A percentile compares a stretch with the other conserved stretches of the same genome.
phyloP scores from a whole-genome alignment of 2,113 vertebrate genomes.

The Toxotes jaculatrix region DNA sequence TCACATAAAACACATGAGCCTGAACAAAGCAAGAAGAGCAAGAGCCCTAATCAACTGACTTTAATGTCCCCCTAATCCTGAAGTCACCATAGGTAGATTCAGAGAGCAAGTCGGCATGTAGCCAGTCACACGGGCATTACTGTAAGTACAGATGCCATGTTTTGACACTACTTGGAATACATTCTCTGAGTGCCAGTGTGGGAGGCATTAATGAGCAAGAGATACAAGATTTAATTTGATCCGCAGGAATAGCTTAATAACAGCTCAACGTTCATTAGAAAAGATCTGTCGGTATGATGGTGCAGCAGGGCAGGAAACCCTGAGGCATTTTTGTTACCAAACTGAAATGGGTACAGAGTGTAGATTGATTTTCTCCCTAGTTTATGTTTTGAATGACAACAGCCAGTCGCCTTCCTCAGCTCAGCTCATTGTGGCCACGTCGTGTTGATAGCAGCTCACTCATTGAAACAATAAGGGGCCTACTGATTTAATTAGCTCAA shows the following conservation, averaged over 20 bases:
- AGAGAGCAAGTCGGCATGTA: conserved; percentile 18
- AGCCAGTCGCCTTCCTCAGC: conserved; percentile 14
- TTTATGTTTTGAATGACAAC: conserved; percentile 55
- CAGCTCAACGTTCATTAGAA: conserved; percentile 51
- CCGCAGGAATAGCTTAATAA: conserved; percentile 68
- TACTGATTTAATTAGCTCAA: conserved; percentile 75
- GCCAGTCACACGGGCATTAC: conserved; percentile 36
- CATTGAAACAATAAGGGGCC: conserved; percentile 41
- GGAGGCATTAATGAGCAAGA: conserved; percentile 78
- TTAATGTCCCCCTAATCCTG: neutral
- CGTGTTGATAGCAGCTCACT: conserved; percentile 49
- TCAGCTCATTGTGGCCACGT: conserved; percentile 20
- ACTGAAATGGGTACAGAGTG: neutral
- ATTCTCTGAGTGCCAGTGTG: conserved; percentile 70
- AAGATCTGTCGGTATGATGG: conserved; percentile 39
- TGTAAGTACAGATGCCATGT: conserved; percentile 56
- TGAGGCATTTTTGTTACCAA: conserved; percentile 18
- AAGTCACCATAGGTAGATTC: conserved; percentile 11
- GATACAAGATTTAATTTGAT: conserved; percentile 67
- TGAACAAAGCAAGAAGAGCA: conserved; percentile 7
- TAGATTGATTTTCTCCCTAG: conserved; percentile 54
- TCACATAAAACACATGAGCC: neutral
- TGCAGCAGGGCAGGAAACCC: conserved; percentile 29
- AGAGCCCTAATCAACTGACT: neutral
- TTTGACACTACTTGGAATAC: conserved; percentile 75